Conservation (phyloP, 2,113 vertebrate genomes). For the Trogon surrucura region DNA sequence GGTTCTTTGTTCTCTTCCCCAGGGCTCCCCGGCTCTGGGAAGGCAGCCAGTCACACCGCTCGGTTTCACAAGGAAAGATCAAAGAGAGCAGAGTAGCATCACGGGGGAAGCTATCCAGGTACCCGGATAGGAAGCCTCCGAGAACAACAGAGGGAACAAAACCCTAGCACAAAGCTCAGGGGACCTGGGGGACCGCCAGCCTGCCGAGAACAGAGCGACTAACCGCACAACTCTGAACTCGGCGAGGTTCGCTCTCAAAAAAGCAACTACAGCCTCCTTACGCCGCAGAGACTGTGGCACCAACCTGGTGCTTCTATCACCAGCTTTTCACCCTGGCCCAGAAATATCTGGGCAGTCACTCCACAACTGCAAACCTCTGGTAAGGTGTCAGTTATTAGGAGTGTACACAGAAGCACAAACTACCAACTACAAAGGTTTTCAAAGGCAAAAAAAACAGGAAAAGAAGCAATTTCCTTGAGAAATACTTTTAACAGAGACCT, state of each 20-base stretch:
- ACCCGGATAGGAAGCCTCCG: neutral
- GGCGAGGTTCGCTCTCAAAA: neutral
- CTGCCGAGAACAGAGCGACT: neutral
- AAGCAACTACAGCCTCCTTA: neutral
- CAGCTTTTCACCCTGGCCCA: neutral
- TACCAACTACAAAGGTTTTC: neutral
- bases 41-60: neutral
- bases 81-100: neutral
- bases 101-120: neutral
- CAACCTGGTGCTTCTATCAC: neutral
- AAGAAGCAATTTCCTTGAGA: neutral
- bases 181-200: neutral
- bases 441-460: fast-evolving
- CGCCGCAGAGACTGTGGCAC: fast-evolving
- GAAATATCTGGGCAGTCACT: neutral
- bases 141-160: neutral
- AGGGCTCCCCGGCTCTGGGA: neutral
- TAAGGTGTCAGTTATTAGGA: neutral
- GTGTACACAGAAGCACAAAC: neutral
- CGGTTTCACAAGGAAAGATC: neutral
- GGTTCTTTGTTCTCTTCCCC: constrained; percentile 6
- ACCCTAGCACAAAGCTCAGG: neutral
- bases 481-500: neutral
- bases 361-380: neutral
- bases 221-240: neutral